Evolutionary conservation across 2,797 vertebrate species (phyloP), one percentile per base, ranked within the genome.

Genomic region (Tarsius wallacei): DNA sequence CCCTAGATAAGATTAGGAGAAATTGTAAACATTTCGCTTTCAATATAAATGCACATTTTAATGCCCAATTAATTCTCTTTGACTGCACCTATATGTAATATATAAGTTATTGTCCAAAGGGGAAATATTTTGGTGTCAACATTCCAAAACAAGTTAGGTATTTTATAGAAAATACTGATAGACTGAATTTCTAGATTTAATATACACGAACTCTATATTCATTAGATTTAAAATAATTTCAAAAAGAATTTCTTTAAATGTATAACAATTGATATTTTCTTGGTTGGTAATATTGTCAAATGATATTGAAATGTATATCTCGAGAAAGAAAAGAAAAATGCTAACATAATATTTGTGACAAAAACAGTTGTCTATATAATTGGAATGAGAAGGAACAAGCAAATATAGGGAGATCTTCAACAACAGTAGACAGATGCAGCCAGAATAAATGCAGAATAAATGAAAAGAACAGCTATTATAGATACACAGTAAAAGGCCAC

Each of bases 271-370:
- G 15, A 63, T 24, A 21, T 74, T 53, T 83, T 83, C 21, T 70
- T 93, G 17, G 26, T 51, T 5, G 24, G 51, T n/a, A 9, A 42
- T 68, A 89, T 59, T 84, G 53, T 26, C 16, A 53, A 89, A 36
- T 81, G 87, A 61, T 51, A 78, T 5, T 42, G 3, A 87, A 70
- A 87, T 55, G 84, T 90, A 55, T 17, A 28, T 83, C 10, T 93
- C 80, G 55, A 49, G 28, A 0, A 24, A 66, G 42, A 42, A 78
- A 84, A 59, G 15, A 68, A 80, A 76, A 70, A 4, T 16, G 83
- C 7, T 87, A n/a, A 82, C 95, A 63, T 82, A 57, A 59, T 16
- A 22, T 93, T 87, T 86, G 15, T 36, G 82, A 70, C 87, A 33
- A 93, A 96, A 91, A 80, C 28, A 49, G 2, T 49, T 59, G 36